Conservation (phyloP, 2,113 vertebrate genomes). For the Lophochroa leadbeateri region DNA sequence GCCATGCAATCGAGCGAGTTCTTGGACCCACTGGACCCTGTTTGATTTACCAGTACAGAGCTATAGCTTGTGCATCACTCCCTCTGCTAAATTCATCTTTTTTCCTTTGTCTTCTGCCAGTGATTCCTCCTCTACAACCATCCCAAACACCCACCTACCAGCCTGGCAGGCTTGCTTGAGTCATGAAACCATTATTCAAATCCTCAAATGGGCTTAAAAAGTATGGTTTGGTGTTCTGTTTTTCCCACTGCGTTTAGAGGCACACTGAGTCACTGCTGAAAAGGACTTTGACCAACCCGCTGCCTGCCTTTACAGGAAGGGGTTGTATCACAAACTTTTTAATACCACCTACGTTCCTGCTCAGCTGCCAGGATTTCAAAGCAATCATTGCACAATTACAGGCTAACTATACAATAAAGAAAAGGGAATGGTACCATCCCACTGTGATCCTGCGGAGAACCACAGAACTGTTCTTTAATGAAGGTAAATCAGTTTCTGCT, state of each 20-base stretch:
- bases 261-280: conserved; percentile 28
- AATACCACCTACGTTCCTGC: background rate
- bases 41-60: background rate
- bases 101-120: background rate
- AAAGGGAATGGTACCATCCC: conserved; percentile 5
- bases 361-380: background rate
- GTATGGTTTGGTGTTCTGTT: background rate
- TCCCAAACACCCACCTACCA: conserved; percentile 13
- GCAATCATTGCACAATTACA: background rate
- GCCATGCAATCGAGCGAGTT: background rate
- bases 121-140: background rate
- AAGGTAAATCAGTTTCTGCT: conserved; percentile 12
- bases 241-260: background rate
- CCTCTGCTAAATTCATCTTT: background rate
- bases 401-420: background rate
- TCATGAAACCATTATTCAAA: background rate
- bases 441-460: background rate
- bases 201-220: background rate
- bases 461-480: background rate
- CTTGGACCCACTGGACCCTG: background rate
- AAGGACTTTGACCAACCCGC: background rate
- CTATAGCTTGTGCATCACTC: background rate
- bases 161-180: background rate
- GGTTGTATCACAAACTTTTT: conserved; percentile 6
- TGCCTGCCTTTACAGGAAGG: background rate